These are phyloP conservation scores for Tangara arthus DNA, from an alignment of 2,797 vertebrate genomes.

Conservation along the genomic window DNA sequence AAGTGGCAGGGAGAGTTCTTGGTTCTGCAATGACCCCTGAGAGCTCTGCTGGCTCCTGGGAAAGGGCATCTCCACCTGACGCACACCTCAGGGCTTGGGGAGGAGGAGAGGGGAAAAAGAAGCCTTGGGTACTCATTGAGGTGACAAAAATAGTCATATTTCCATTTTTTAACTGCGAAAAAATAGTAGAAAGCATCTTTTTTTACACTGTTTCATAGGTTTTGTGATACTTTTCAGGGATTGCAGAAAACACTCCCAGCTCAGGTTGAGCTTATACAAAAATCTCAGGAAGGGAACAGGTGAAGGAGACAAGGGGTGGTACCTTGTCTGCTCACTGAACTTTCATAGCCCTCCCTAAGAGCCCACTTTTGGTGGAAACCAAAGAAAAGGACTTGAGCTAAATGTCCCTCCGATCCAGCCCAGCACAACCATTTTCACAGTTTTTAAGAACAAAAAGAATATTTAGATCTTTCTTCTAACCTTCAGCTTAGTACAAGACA, in stretches of 20 bases:
- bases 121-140: neutral
- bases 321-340: neutral
- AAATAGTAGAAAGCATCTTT: neutral
- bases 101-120: neutral
- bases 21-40: neutral
- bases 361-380: neutral
- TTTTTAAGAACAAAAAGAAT: neutral
- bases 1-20: neutral
- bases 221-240: neutral
- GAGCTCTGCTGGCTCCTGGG: neutral
- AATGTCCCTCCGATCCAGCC: neutral
- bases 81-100: neutral
- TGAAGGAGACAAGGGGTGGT: neutral
- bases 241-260: neutral
- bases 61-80: neutral
- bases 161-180: neutral
- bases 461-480: neutral
- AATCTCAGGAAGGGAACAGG: accelerated
- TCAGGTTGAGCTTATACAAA: neutral
- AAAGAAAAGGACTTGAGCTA: neutral
- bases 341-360: neutral
- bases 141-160: neutral
- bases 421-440: neutral
- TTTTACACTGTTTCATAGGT: neutral
- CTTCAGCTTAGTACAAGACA: neutral